Base-by-base conservation (phyloP, 2,113 vertebrate genomes). In the Chamaea fasciata region DNA sequence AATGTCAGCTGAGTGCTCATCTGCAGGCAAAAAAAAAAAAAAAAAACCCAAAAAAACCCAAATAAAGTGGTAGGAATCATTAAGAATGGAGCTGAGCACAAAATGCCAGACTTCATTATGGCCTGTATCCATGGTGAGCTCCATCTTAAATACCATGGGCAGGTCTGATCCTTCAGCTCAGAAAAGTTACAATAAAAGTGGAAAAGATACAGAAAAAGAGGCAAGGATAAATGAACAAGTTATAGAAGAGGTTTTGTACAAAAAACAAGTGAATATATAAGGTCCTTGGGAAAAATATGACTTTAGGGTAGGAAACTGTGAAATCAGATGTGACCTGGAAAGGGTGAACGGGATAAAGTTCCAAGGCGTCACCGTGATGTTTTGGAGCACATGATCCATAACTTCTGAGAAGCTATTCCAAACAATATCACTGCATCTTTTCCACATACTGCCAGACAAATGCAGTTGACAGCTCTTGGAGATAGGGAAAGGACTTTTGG, bases 1-100 rank as follows among this genome's bases (percentile, higher is more conserved):
- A 94, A 86, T 88, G 47, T 74, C 88, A 95, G 20, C 68, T 55
- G 46, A 80, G 26, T 42, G 90, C 23, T 95, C 67, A 79, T 80
- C 63, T 93, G 62, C 28, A 85, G 78, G 33, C 31, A 69, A 41
- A 76, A 90, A 85, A 82, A 15, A 69, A 35, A 76, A n/a, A n/a
- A n/a, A n/a, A 90, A 86, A 82, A 11, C 7, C 62, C 49, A 77
- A 80, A 92, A 90, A 86, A 82, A 11, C 7, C 62, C 49, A 77
- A 80, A 92, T 53, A 28, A 89, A 65, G 5, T 27, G 28, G 71
- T 76, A 69, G 57, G 37, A 71, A n/a, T 87, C 9, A 3, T 56
- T 91, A 50, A 73, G 63, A 73, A 85, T 73, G n/a, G 50, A 90
- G 35, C n/a, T 88, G 63, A 88, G 27, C 22, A 77, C 50, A 55